Percentiles rank a stretch among this genome's conserved stretches.
These are phyloP conservation scores for Holacanthus passer DNA, from an alignment of 2,113 vertebrate genomes.

Conservation along the genomic window DNA sequence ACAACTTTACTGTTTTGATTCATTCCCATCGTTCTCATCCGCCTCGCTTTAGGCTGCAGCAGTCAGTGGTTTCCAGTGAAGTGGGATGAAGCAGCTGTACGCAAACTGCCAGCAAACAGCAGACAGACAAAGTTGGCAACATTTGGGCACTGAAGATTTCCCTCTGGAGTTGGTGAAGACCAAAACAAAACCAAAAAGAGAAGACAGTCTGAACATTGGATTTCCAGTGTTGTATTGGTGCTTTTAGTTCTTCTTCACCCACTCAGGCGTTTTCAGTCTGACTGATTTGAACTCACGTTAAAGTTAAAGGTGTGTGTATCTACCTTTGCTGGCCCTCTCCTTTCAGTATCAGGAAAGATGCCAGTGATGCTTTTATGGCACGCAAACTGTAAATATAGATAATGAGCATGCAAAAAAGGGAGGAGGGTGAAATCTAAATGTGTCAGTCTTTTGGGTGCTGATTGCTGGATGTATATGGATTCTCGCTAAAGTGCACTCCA, in stretches of 20 bases:
- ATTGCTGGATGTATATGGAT: slow-evolving; percentile 20
- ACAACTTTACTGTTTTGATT: background rate
- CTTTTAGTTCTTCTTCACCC: background rate
- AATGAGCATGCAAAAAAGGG: background rate
- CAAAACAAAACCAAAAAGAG: too few relatives aligned
- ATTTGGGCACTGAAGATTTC: background rate
- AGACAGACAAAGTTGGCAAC: background rate
- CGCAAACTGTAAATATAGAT: slow-evolving; percentile 16
- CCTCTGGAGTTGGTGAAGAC: too few relatives aligned
- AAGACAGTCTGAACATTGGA: too few relatives aligned
- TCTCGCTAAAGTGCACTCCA: background rate
- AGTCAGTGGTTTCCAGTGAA: too few relatives aligned
- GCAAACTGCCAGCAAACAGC: background rate
- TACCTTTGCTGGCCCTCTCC: background rate
- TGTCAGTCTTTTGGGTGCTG: slow-evolving; percentile 18
- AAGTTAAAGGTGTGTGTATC: background rate
- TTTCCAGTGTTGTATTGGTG: background rate
- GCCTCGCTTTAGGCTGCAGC: too few relatives aligned
- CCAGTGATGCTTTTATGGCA: background rate
- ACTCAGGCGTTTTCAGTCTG: background rate
- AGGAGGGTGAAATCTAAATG: slow-evolving; percentile 6
- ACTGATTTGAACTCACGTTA: background rate
- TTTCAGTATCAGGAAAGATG: background rate
- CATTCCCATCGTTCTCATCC: background rate
- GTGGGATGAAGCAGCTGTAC: background rate